Percentiles rank a stretch among this genome's conserved stretches.
Evolutionary conservation across 2,888 invertebrate species (phyloP).

Genomic region (Zhuqinia jingwanae): DNA sequence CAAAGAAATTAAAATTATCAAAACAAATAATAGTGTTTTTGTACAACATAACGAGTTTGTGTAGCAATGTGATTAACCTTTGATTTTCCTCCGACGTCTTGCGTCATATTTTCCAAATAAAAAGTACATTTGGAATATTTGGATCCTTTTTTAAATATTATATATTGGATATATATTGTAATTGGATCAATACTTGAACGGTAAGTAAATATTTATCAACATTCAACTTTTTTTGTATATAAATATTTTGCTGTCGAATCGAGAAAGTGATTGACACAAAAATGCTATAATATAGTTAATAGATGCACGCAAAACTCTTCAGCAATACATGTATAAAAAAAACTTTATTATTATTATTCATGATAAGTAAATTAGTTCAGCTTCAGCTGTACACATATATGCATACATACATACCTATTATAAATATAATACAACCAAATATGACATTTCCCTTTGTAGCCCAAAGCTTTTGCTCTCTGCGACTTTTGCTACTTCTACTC

Average conservation of each 20-base stretch:
- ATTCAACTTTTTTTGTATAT: neutral
- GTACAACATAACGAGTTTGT: conserved; percentile 26
- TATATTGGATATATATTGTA: conserved; percentile 33
- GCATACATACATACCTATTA: too few species aligned
- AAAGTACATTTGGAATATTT: conserved; percentile 9
- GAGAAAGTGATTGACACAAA: neutral
- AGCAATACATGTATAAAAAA: neutral
- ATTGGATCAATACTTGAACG: conserved; percentile 35
- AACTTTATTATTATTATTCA: conserved; percentile 21
- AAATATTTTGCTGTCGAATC: neutral
- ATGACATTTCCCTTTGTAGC: conserved; percentile 41
- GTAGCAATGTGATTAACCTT: conserved; percentile 41
- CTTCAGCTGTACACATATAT: conserved; percentile 22
- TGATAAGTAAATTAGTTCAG: conserved; percentile 9
- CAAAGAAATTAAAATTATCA: too few species aligned
- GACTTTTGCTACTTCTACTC: conserved; percentile 27
- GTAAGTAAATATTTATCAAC: conserved; percentile 10
- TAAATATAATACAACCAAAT: too few species aligned
- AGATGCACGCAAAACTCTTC: neutral
- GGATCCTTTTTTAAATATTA: conserved; percentile 26
- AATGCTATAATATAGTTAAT: neutral
- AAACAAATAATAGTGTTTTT: conserved; percentile 2
- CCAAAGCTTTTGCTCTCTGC: conserved; percentile 37
- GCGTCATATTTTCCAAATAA: neutral
- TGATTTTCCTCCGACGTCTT: neutral